These are phyloP conservation scores for Keiferia lycopersicella DNA, from an alignment of 2,888 invertebrate genomes.

Conservation along the genomic window DNA sequence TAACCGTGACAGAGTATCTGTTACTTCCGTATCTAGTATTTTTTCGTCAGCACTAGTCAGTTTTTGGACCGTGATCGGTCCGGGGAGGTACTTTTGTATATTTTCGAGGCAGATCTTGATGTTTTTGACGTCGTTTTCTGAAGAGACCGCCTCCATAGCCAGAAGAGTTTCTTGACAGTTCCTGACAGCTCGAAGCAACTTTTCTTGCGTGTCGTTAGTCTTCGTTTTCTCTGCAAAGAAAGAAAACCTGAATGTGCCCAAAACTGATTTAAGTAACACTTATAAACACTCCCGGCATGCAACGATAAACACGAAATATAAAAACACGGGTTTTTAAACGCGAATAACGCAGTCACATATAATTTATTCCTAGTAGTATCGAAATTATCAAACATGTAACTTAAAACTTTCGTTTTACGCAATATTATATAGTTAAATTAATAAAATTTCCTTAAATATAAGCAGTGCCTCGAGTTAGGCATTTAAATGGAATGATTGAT, in stretches of 20 bases:
- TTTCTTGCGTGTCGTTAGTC: constrained; percentile 37
- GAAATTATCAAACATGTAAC: neutral
- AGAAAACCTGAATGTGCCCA: constrained; percentile 77
- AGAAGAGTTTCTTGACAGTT: constrained; percentile 56
- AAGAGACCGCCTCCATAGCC: constrained; percentile 51
- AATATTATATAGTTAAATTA: no score
- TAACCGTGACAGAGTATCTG: constrained; percentile 73
- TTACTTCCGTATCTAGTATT: constrained; percentile 52
- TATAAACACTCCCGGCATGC: constrained; percentile 30
- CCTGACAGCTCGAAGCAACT: constrained; percentile 45
- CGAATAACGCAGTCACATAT: constrained; percentile 4
- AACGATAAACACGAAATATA: constrained; percentile 7
- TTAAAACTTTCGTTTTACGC: no score
- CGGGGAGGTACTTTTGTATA: constrained; percentile 65
- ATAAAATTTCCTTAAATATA: no score
- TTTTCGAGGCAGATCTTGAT: constrained; percentile 42
- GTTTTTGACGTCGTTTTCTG: constrained; percentile 50
- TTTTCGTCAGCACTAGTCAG: constrained; percentile 76
- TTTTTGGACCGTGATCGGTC: constrained; percentile 85
- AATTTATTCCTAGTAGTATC: neutral
- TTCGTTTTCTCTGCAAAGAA: constrained; percentile 55
- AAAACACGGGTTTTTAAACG: neutral
- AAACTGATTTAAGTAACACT: constrained; percentile 50
- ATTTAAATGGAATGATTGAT: no score
- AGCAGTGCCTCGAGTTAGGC: no score